Base-by-base conservation (phyloP, 1,140 invertebrate genomes). In the Cardiocondyla obscurior region DNA sequence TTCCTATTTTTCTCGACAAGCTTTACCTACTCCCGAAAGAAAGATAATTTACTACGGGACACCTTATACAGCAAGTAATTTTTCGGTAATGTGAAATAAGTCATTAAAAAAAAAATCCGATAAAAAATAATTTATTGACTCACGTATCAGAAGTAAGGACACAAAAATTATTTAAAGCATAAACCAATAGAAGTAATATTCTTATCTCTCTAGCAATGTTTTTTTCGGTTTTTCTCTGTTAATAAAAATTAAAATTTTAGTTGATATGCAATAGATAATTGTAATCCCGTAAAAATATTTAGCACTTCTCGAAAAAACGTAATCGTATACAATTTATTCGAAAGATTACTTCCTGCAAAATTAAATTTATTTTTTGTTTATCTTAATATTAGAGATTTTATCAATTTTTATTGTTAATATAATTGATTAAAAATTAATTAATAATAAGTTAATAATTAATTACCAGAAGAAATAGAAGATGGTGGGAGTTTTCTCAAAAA, bases 401-500 rank as follows among this genome's bases (percentile, higher is more conserved):
- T 25, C 0, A 30, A 16, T 46, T 44, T 46, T 60, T 22, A 60
- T 74, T 73, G 5, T 42, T 1, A 42, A 16, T 30, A 25, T 1
- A 70, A 3, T 60, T 0, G 2, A 73, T 25, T 39, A n/a, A 2
- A 0, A 73, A 42, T 46, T 65, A 72, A 36, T 19, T 64, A 65
- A 16, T 5, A 44, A 16, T 64, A 25, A 49, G n/a, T 67, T 64
- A 12, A 49, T 14, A 46, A 70, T 60, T 33, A 55, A 81, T 82
- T 81, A 88, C 87, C 87, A 14, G 44, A 25, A 10, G 0, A 22
- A 39, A 8, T 36, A 0, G 70, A 19, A 57, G 86, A 81, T 28
- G 87, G 86, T 22, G 76, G 86, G 30, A 86, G 86, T 8, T 69
- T 42, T 1, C 44, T 22, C 1, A n/a, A 46, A 8, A 67, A 58